These are phyloP conservation scores for Agrilus mali DNA, from an alignment of 2,888 invertebrate genomes.

Conservation along the genomic window DNA sequence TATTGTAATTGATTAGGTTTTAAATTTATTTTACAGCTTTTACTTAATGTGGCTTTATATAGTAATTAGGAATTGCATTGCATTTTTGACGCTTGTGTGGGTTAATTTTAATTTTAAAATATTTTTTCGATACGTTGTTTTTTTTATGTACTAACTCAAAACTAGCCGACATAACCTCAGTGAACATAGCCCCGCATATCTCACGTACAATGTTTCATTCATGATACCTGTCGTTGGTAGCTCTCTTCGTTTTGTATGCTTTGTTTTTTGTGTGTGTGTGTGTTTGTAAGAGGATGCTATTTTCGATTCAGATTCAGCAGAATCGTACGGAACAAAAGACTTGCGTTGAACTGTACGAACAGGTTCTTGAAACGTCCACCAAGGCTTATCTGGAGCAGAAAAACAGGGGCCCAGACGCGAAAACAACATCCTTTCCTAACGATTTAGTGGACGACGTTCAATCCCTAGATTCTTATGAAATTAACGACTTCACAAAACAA, in stretches of 20 bases:
- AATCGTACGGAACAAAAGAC: slow-evolving; percentile 20
- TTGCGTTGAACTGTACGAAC: slow-evolving; percentile 27
- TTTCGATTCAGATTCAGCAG: neutral
- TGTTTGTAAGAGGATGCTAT: too few relatives aligned
- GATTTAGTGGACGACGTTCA: slow-evolving; percentile 30
- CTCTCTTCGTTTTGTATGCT: neutral
- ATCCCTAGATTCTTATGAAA: slow-evolving; percentile 38
- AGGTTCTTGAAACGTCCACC: slow-evolving; percentile 19
- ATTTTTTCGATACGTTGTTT: too few relatives aligned
- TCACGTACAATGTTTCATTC: neutral
- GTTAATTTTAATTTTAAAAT: too few relatives aligned
- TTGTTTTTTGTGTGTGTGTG: neutral
- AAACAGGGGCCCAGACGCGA: slow-evolving; percentile 21
- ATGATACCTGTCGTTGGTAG: neutral
- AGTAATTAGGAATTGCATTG: too few relatives aligned
- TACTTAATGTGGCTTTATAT: too few relatives aligned
- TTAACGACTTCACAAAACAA: slow-evolving; percentile 37
- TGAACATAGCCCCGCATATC: neutral
- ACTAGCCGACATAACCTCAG: too few relatives aligned
- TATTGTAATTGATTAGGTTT: too few relatives aligned
- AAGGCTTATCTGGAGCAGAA: slow-evolving; percentile 14
- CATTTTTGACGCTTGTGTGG: too few relatives aligned
- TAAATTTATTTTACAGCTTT: too few relatives aligned
- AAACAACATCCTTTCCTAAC: slow-evolving; percentile 24
- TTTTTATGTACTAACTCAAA: too few relatives aligned